Base-by-base conservation (phyloP, 2,113 vertebrate genomes). In the Aptenodytes forsteri region DNA sequence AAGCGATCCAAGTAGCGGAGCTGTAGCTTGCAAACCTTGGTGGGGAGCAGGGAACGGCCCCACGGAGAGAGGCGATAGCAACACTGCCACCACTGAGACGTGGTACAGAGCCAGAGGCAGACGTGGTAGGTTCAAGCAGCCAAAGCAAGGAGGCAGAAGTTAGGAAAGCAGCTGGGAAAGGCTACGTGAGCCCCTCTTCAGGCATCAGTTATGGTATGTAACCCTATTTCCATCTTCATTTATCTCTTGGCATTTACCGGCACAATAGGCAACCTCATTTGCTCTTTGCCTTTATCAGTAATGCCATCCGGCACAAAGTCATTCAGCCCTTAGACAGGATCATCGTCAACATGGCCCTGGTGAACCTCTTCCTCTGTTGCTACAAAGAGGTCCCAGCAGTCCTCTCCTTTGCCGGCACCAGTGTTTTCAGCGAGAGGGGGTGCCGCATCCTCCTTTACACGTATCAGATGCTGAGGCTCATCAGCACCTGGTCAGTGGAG, bases 401-500 rank as follows among this genome's bases (percentile, higher is more conserved):
- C 7, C 55, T 95, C 10, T 25, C 84, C 14, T 61, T 91, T 46
- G 65, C 50, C 9, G 18, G 66, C 18, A 59, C 52, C 30, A 62
- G 56, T 1, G 29, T 65, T 54, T 94, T 89, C 3, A 59, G 76
- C 3, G 50, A 90, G 13, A 47, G n/a, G 6, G 66, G 67, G 3
- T 96, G 82, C 38, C 2, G 3, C 27, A 61, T 92, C 16, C 42
- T 96, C 8, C 56, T 96, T 23, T 96, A 90, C 25, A 58, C n/a
- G 0, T 89, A 79, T 47, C 87, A 88, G 6, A 72, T 71, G 13
- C 65, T 95, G 40, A 62, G 87, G 42, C 18, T 87, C 62, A 76
- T 94, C 72, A 96, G 94, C 50, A 92, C 93, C 47, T 96, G 88
- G 66, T 87, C 96, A 3, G 85, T 81, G 52, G 77, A 91, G 40